Percentiles rank a stretch among this genome's conserved stretches.
phyloP scores from a whole-genome alignment of 2,113 vertebrate species.

The Gnathonemus echidnorhynchus region DNA sequence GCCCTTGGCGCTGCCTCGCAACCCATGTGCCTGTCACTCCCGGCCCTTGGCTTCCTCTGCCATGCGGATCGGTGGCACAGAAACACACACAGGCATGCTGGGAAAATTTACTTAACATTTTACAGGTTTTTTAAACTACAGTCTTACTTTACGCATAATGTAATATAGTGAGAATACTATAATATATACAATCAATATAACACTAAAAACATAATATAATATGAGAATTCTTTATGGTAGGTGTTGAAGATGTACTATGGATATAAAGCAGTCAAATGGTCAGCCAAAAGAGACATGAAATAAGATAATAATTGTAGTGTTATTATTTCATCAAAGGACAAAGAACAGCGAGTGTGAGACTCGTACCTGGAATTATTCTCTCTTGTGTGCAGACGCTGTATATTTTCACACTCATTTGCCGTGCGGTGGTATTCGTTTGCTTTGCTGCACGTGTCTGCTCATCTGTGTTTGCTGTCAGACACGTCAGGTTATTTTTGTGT shows the following conservation, averaged over 20 bases:
- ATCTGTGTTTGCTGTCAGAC: not conserved
- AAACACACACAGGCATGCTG: not conserved
- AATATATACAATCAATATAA: not conserved
- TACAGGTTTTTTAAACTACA: not conserved
- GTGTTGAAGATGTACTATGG: not conserved
- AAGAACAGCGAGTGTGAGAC: not conserved
- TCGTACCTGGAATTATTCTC: not conserved
- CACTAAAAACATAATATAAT: too few relatives aligned
- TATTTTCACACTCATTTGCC: not conserved
- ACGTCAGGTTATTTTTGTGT: not conserved
- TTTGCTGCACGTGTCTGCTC: not conserved
- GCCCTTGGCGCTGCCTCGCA: conserved; percentile 29
- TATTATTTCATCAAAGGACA: not conserved
- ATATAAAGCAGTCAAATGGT: not conserved
- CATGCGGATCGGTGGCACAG: not conserved
- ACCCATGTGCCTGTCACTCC: conserved; percentile 36
- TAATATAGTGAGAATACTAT: not conserved
- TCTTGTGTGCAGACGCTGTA: not conserved
- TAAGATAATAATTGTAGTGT: not conserved
- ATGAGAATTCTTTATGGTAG: not conserved
- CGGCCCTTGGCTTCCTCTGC: conserved; percentile 13
- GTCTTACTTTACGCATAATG: not conserved
- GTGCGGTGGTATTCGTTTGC: not conserved
- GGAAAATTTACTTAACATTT: too few relatives aligned
- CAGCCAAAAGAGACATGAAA: not conserved